Conservation (phyloP, 2,797 vertebrate species). For the Enteromius paludinosus region DNA sequence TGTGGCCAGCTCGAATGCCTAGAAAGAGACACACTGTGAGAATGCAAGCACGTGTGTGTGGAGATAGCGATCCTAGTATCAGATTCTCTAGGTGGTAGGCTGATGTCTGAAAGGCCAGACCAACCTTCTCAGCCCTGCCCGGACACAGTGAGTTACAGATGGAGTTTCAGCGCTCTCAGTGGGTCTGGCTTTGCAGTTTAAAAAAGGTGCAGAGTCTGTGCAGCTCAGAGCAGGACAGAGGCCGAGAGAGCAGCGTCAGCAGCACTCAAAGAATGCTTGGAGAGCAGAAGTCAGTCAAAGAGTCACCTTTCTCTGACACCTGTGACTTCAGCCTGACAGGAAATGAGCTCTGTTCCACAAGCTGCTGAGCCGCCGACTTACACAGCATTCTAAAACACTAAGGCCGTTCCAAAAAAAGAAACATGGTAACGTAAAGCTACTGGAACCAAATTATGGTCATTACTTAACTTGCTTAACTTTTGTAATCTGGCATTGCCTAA, state of each 20-base stretch:
- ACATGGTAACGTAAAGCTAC: background rate
- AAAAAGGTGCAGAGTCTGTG: constrained; percentile 24
- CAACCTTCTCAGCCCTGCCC: background rate
- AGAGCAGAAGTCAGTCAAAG: background rate
- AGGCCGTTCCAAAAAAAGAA: background rate
- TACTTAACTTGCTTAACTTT: background rate
- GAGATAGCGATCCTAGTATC: constrained; percentile 3
- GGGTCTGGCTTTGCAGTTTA: constrained; percentile 3
- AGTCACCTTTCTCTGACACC: background rate
- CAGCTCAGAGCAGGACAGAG: background rate
- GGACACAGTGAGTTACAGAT: background rate
- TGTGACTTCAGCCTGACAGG: background rate
- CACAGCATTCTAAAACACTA: background rate
- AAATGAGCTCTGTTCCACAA: background rate
- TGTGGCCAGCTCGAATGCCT: constrained; percentile 97
- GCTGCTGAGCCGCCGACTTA: background rate
- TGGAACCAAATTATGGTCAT: background rate
- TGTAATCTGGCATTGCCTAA: background rate
- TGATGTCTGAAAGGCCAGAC: constrained; percentile 27
- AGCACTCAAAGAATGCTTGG: background rate
- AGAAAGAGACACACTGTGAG: constrained; percentile 25
- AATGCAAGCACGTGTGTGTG: background rate
- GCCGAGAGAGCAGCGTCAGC: background rate
- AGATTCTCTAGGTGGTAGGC: constrained; percentile 12
- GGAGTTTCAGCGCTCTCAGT: constrained; percentile 5